Percentiles rank a stretch among this genome's conserved stretches.
Conservation (phyloP, 2,888 invertebrate species). For the Drosophila austrosaltans region DNA sequence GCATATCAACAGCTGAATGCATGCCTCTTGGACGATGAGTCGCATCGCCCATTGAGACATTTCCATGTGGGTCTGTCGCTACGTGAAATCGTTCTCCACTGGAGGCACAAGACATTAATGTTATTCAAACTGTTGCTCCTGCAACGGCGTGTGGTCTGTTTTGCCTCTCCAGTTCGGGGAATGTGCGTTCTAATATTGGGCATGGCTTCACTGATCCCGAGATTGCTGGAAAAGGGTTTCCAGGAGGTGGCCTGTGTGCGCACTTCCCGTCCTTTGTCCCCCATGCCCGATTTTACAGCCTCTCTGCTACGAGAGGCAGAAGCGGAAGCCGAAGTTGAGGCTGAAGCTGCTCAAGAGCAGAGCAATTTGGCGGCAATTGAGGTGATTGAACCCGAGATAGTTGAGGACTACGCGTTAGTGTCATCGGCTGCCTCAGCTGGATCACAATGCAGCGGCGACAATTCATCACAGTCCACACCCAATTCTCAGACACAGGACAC, state of each 20-base stretch:
- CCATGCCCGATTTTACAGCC: conserved; percentile 87
- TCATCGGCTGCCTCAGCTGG: conserved; percentile 70
- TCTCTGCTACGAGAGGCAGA: conserved; percentile 71
- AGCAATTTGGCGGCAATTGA: conserved; percentile 5
- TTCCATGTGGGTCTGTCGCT: conserved; percentile 82
- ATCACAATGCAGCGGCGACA: conserved; percentile 73
- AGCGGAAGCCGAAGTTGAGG: conserved; percentile 43
- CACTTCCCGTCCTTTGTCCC: conserved; percentile 89
- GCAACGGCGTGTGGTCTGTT: conserved; percentile 94
- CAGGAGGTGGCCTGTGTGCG: conserved; percentile 92
- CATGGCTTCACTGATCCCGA: conserved; percentile 94
- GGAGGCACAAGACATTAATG: conserved; percentile 95
- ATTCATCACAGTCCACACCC: conserved; percentile 56
- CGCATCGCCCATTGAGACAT: conserved; percentile 84
- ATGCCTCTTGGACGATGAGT: conserved; percentile 86
- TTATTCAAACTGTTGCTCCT: conserved; percentile 96
- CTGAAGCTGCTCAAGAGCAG: conserved; percentile 35
- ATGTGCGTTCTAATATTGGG: conserved; percentile 94
- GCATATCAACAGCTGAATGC: conserved; percentile 96
- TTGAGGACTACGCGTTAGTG: conserved; percentile 60
- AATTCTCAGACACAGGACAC: conserved; percentile 71
- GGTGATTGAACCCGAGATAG: conserved; percentile 42
- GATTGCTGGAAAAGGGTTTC: conserved; percentile 93
- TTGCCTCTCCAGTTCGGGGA: conserved; percentile 95
- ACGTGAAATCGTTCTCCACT: conserved; percentile 84